phyloP scores from a whole-genome alignment of 2,797 vertebrate species.

The Heteromormyrus szaboi region DNA sequence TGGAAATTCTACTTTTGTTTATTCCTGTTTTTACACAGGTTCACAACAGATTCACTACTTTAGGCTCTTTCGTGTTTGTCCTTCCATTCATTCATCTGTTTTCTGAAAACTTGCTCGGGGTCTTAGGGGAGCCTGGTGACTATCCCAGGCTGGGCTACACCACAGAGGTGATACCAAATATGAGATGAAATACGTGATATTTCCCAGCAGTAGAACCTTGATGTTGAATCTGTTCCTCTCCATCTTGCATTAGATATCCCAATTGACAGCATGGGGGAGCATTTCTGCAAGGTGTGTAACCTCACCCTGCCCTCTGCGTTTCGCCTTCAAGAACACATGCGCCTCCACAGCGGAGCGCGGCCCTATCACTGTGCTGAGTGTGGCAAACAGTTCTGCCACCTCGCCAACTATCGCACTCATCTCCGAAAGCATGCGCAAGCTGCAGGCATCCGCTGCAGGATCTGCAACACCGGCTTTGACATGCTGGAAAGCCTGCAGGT shows the following conservation, averaged over 20 bases:
- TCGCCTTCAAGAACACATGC: constrained; percentile 65
- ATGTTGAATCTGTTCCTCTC: not conserved
- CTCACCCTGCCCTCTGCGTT: constrained; percentile 53
- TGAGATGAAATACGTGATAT: not conserved
- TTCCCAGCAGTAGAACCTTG: not conserved
- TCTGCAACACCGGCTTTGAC: constrained; percentile 48
- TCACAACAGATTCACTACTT: not conserved
- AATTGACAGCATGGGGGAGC: constrained; percentile 29
- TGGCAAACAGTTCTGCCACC: constrained; percentile 66
- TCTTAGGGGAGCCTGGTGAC: not conserved
- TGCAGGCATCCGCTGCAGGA: constrained; percentile 43
- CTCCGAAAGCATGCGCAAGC: constrained; percentile 56
- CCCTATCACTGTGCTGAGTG: constrained; percentile 67
- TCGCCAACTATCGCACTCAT: constrained; percentile 59
- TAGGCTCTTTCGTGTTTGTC: not conserved
- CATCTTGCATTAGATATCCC: constrained; percentile 21
- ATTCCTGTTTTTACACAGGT: not conserved
- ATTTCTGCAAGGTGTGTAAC: constrained; percentile 54
- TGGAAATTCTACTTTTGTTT: not conserved
- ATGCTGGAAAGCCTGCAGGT: constrained; percentile 35
- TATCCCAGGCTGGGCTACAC: not conserved
- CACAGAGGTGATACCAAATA: not conserved
- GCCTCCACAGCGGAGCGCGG: constrained; percentile 59
- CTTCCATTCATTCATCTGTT: not conserved
- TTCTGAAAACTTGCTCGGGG: not conserved